These are phyloP conservation scores for Enteromius argenteus DNA, from an alignment of 2,797 vertebrate genomes.

Conservation along the genomic window DNA sequence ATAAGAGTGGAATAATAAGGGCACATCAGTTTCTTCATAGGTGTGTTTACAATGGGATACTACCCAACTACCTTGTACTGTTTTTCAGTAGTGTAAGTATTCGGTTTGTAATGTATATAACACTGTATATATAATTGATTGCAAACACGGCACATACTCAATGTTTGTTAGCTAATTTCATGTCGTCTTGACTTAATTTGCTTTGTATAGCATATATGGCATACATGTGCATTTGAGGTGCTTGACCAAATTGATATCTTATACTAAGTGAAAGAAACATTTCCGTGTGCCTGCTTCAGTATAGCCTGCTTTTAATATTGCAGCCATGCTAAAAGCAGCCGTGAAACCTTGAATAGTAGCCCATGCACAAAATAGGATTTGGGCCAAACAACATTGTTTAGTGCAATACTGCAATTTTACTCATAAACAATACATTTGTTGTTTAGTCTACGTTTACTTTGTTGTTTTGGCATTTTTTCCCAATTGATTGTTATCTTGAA, in stretches of 20 bases:
- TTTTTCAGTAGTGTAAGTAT: background rate
- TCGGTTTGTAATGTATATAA: background rate
- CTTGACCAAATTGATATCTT: background rate
- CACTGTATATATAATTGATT: background rate
- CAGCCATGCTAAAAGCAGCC: background rate
- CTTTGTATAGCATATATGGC: background rate
- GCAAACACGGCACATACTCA: background rate
- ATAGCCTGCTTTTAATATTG: background rate
- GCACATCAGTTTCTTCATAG: background rate
- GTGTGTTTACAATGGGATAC: background rate
- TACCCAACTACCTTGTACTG: background rate
- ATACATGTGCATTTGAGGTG: constrained; percentile 1
- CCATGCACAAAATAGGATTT: background rate
- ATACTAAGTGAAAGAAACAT: background rate
- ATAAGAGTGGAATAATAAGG: background rate
- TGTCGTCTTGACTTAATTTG: background rate
- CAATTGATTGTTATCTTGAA: constrained; percentile 2
- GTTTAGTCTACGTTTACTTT: background rate
- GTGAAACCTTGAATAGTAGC: background rate
- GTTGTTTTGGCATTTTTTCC: background rate
- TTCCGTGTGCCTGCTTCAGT: background rate
- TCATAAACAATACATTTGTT: constrained; percentile 2
- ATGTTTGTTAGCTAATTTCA: background rate
- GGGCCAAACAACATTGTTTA: background rate
- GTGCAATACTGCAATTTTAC: background rate